phyloP scores from a whole-genome alignment of 2,797 vertebrate genomes.

The Myotis pilosus region DNA sequence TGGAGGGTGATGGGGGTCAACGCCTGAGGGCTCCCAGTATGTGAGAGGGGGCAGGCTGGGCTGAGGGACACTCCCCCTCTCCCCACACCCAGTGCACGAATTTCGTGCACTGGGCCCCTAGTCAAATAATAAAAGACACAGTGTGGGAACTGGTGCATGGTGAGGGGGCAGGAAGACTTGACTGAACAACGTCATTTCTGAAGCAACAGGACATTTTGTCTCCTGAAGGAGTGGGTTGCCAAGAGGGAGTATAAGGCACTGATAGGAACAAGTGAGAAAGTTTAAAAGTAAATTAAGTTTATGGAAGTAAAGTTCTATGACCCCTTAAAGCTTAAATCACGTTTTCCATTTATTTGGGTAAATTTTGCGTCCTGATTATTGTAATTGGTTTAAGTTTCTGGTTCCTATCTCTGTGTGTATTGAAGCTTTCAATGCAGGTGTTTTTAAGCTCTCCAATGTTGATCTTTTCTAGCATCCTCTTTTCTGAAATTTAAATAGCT shows the following conservation, averaged over 20 bases:
- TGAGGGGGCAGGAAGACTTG: constrained; percentile 42
- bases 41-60: too few species aligned
- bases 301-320: constrained; percentile 29
- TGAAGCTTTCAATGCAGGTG: constrained; percentile 30
- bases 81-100: too few species aligned
- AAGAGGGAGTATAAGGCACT: constrained; percentile 8
- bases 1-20: too few species aligned
- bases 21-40: too few species aligned
- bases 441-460: constrained; percentile 36
- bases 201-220: constrained; percentile 38
- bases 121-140: constrained; percentile 59
- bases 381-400: constrained; percentile 32
- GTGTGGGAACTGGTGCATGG: neutral
- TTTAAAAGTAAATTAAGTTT: constrained; percentile 21
- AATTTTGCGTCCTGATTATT: constrained; percentile 37
- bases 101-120: too few species aligned
- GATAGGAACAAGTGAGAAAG: neutral
- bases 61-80: too few species aligned
- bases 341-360: constrained; percentile 22
- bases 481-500: constrained; percentile 49
- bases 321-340: constrained; percentile 12
- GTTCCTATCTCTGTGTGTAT: neutral
- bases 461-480: neutral
- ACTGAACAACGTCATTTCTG: neutral
- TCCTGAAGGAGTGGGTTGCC: neutral